Percentiles rank a stretch among this genome's conserved stretches.
phyloP scores from a whole-genome alignment of 2,888 invertebrate species.

The Nebria salina region DNA sequence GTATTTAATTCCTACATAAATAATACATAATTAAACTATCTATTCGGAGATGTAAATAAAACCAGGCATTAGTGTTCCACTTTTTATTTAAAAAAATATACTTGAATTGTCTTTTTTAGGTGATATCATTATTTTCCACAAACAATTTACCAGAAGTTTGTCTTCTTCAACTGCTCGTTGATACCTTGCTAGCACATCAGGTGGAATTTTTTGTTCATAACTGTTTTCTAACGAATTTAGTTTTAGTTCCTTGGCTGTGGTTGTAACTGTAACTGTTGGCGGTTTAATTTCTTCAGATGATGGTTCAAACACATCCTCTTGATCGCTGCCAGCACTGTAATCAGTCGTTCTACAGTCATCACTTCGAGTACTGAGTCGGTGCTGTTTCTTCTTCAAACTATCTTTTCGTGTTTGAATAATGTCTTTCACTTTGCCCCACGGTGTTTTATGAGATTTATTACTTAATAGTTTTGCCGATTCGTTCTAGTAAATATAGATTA shows the following conservation, averaged over 20 bases:
- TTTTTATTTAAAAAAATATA: no score
- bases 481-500: slow-evolving; percentile 13
- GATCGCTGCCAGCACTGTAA: slow-evolving; percentile 56
- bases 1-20: slow-evolving; percentile 17
- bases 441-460: slow-evolving; percentile 67
- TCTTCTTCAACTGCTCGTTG: slow-evolving; percentile 56
- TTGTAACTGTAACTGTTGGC: slow-evolving; percentile 37
- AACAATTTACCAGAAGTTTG: slow-evolving; percentile 46
- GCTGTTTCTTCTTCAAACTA: slow-evolving; percentile 70
- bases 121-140: not conserved
- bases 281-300: slow-evolving; percentile 4
- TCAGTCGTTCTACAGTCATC: slow-evolving; percentile 58
- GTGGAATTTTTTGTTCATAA: slow-evolving; percentile 54
- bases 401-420: slow-evolving; percentile 78
- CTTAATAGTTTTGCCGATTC: slow-evolving; percentile 54
- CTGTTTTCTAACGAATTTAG: not conserved
- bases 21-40: not conserved
- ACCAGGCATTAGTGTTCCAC: no score
- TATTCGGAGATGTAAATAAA: not conserved
- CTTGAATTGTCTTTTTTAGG: not conserved
- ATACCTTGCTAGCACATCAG: slow-evolving; percentile 57
- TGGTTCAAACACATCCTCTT: slow-evolving; percentile 59
- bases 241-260: slow-evolving; percentile 17
- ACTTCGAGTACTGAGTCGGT: slow-evolving; percentile 57
- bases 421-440: slow-evolving; percentile 82